Evolutionary conservation across 2,113 vertebrate genomes (phyloP).

Genomic region (Neogobius melanostomus): DNA sequence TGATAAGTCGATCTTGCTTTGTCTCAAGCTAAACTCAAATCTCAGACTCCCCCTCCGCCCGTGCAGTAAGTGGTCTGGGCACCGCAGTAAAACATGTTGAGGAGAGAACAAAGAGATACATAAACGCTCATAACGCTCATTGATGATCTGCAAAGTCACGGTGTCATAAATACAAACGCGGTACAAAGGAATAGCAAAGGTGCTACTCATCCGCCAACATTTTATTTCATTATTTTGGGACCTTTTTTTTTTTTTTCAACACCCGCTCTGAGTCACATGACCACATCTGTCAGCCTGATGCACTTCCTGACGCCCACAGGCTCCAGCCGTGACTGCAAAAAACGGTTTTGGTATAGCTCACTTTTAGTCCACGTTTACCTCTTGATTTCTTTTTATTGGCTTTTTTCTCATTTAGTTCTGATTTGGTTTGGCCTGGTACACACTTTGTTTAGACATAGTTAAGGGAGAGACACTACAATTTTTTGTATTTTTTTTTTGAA

Average conservation of each 20-base stretch:
- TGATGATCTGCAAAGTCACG: background rate
- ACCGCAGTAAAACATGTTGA: background rate
- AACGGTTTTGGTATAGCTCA: background rate
- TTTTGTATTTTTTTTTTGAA: too few relatives aligned
- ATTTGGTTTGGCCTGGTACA: background rate
- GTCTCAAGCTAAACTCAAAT: background rate
- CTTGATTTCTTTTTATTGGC: background rate
- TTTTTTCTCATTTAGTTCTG: background rate
- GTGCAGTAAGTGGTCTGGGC: background rate
- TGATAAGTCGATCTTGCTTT: too few relatives aligned
- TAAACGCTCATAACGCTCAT: background rate
- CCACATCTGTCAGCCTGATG: constrained; percentile 57
- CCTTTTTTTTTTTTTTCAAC: background rate
- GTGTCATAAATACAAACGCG: constrained; percentile 10
- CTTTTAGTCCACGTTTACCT: background rate
- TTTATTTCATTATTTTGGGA: background rate
- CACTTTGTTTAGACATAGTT: too few relatives aligned
- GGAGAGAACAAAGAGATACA: constrained; percentile 7
- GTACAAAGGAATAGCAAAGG: constrained; percentile 13
- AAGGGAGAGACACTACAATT: too few relatives aligned
- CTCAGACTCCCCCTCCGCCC: background rate
- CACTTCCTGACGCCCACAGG: constrained; percentile 49
- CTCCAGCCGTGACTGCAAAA: constrained; percentile 24
- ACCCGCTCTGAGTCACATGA: constrained; percentile 46
- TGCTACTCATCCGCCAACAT: constrained; percentile 24